Percentiles rank a stretch among this genome's conserved stretches.
phyloP scores from a whole-genome alignment of 1,140 invertebrate species.

The Drosophila repleta region DNA sequence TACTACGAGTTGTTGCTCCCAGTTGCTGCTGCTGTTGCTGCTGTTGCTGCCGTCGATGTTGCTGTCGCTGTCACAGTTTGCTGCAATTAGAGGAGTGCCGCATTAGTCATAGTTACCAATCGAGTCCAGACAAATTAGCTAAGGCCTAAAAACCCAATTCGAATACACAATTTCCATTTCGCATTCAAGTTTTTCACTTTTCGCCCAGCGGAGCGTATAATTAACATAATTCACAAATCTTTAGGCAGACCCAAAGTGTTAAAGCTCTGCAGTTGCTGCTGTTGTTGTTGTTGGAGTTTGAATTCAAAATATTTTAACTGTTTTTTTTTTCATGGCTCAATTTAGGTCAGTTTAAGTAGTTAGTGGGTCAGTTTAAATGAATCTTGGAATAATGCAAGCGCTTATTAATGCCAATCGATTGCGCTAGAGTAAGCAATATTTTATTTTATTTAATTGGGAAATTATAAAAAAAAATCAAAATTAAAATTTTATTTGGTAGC shows the following conservation, averaged over 20 bases:
- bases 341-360: too few relatives aligned
- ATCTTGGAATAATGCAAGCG: too few relatives aligned
- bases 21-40: neutral
- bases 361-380: too few relatives aligned
- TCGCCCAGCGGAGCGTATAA: conserved; percentile 72
- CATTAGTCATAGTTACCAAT: conserved; percentile 43
- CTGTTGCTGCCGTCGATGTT: conserved; percentile 4
- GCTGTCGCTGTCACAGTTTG: neutral
- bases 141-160: conserved; percentile 48
- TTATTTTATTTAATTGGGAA: too few relatives aligned
- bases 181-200: conserved; percentile 45
- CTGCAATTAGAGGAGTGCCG: conserved; percentile 46
- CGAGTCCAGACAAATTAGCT: conserved; percentile 25
- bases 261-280: neutral
- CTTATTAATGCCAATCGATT: too few relatives aligned
- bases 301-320: neutral
- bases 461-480: too few relatives aligned
- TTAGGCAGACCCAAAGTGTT: conserved; percentile 9
- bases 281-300: neutral
- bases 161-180: conserved; percentile 35
- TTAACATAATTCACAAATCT: conserved; percentile 60
- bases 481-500: too few relatives aligned
- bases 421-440: too few relatives aligned
- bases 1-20: conserved; percentile 44
- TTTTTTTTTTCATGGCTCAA: too few relatives aligned